Evolutionary conservation across 2,797 vertebrate genomes (phyloP), one percentile per base, ranked within the genome.

Genomic region (Gadopsis bispinosus): DNA sequence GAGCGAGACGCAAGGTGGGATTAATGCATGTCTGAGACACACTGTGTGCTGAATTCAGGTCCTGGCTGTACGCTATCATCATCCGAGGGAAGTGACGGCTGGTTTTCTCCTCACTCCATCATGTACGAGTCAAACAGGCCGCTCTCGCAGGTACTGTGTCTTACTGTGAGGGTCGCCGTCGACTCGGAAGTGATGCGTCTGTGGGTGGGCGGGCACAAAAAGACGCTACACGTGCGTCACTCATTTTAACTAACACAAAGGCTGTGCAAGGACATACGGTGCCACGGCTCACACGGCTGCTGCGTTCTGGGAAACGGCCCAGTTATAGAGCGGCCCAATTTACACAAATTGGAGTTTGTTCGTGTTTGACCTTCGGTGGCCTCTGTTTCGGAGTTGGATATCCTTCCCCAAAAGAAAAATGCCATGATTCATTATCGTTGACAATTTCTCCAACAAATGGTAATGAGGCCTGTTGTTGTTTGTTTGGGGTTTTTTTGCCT

Each of bases 21-120:
- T 69, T 69, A 67, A 77, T 69, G 22, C 1, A 0, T 4, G 43
- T 75, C 61, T 72, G 66, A 67, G 63, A 80, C 65, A 73, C 67
- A 66, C 43, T 19, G 12, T 0, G 69, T 26, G 29, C 5, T 64
- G 51, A 72, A 39, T 33, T 74, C 62, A 47, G 55, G 29, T n/a
- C 51, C 59, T 47, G 7, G 1, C 29, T 61, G 41, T 16, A n/a
- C 41, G 66, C 54, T 37, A 54, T 69, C 50, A 47, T 66, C 37
- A 75, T 67, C 73, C 26, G 14, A 20, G 45, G 11, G 20, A 64
- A 53, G 59, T 3, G 50, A n/a, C 5, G 1, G 50, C 47, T 43
- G 14, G 41, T 37, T 51, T 60, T 37, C 45, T 55, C 6, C 16
- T 35, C 47, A 47, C 67, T 65, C 47, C 47, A 4, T 63, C 65